These are phyloP conservation scores for Ruditapes philippinarum DNA, from an alignment of 1,140 invertebrate species.

Conservation along the genomic window DNA sequence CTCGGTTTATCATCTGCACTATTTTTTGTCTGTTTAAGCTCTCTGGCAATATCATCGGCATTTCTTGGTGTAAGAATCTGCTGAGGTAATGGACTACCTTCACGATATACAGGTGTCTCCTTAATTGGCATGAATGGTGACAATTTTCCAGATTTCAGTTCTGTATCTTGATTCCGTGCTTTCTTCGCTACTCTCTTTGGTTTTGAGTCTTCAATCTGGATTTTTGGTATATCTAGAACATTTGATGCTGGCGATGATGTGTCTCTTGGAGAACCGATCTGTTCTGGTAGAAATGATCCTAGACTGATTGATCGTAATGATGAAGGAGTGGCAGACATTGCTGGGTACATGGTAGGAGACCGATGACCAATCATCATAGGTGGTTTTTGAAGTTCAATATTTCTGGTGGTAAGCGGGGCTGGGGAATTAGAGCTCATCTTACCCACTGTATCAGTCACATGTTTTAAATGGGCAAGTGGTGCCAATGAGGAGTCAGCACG, in stretches of 20 bases:
- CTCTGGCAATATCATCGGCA: neutral
- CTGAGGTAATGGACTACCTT: slow-evolving; percentile 49
- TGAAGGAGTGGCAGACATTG: neutral
- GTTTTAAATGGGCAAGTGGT: neutral
- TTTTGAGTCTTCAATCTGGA: neutral
- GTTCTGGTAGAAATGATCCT: neutral
- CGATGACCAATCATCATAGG: neutral
- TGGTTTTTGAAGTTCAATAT: slow-evolving; percentile 22
- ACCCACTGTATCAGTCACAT: neutral
- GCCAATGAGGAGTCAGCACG: slow-evolving; percentile 2
- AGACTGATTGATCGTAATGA: neutral
- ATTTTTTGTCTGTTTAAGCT: neutral
- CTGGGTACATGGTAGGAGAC: neutral
- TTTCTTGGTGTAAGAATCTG: slow-evolving; percentile 49
- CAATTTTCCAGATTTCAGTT: neutral
- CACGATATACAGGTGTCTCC: neutral
- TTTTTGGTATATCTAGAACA: neutral
- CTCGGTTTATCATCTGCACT: neutral
- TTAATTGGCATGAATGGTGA: slow-evolving; percentile 21
- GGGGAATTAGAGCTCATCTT: neutral
- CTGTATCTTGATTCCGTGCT: neutral
- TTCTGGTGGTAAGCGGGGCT: slow-evolving; percentile 8
- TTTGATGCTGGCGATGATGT: neutral
- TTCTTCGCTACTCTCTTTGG: slow-evolving; percentile 2
- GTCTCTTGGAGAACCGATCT: neutral